Conservation (phyloP, 2,888 invertebrate genomes). For the Eilema depressum region DNA sequence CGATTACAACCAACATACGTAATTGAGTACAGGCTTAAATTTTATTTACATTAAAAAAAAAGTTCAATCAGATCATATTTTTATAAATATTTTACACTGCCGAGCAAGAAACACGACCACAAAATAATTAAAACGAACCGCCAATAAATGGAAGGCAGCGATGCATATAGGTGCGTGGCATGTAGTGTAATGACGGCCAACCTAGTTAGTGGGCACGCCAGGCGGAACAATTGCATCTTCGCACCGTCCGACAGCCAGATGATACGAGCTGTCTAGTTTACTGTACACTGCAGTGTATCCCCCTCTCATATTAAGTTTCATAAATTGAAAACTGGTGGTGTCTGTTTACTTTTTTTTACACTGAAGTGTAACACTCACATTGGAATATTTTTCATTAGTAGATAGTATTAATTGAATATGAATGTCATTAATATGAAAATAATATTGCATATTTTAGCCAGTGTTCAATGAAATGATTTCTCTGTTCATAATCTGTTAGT, state of each 20-base stretch:
- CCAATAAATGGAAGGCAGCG: slow-evolving; percentile 41
- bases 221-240: slow-evolving; percentile 87
- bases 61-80: neutral
- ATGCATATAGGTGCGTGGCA: slow-evolving; percentile 44
- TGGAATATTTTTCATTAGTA: no score
- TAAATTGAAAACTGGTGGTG: neutral
- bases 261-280: slow-evolving; percentile 38
- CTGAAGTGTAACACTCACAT: neutral
- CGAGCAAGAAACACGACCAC: neutral
- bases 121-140: slow-evolving; percentile 34
- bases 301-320: neutral
- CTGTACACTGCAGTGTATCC: slow-evolving; percentile 2
- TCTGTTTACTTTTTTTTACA: neutral
- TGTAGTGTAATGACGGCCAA: slow-evolving; percentile 77
- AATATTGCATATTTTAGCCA: neutral
- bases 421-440: neutral
- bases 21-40: neutral
- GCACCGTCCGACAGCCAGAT: slow-evolving; percentile 52
- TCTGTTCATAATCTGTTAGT: neutral
- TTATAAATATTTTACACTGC: neutral
- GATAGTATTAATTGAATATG: no score
- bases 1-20: no score
- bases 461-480: neutral
- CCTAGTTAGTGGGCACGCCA: slow-evolving; percentile 82
- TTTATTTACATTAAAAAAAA: neutral